Base-by-base conservation (phyloP, 2,888 invertebrate genomes). In the Macropis europaea region DNA sequence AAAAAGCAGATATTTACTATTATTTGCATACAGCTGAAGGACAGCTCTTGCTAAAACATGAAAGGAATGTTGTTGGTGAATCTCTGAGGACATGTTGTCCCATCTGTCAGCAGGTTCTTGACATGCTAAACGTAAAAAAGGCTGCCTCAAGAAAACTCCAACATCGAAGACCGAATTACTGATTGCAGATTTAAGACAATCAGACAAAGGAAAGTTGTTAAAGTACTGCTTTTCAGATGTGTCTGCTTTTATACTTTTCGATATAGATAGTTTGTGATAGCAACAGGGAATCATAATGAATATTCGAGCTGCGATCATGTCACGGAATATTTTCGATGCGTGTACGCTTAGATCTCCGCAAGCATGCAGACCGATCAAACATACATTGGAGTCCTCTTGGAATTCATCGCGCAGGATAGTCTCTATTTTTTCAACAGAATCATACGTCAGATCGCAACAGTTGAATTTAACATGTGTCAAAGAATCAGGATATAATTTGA, bases 281-380 rank as follows among this genome's bases (percentile, higher is more conserved):
- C 96, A 96, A 84, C 96, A 96, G 2, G 96, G 94, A 92, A 96
- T 93, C 11, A 95, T 90, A 43, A 94, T 91, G 19, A 95, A 86
- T 13, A 92, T 89, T 69, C 90, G 91, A 0, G 93, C 93, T 32
- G 90, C 87, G 5, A 90, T 84, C 87, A 94, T 92, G 81, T 92
- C 90, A 38, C 92, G 84, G 89, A 95, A 96, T 76, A 95, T 89
- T 80, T 93, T 91, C 50, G 95, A 91, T 6, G 94, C 93, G 59
- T 92, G 92, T 19, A 95, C 91, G 38, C 95, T 94, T 61, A 96
- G 91, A 90, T 96, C 95, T 0, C 94, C 96, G 84, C 96, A 96
- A 4, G 95, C 94, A 85, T 96, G 96, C 6, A 96, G 91, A 0
- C 95, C 96, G 67, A 93, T 90, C 73, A 94, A 85, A 61, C 92